phyloP scores from a whole-genome alignment of 1,140 invertebrate species.

The Drosophila nigromelanica region DNA sequence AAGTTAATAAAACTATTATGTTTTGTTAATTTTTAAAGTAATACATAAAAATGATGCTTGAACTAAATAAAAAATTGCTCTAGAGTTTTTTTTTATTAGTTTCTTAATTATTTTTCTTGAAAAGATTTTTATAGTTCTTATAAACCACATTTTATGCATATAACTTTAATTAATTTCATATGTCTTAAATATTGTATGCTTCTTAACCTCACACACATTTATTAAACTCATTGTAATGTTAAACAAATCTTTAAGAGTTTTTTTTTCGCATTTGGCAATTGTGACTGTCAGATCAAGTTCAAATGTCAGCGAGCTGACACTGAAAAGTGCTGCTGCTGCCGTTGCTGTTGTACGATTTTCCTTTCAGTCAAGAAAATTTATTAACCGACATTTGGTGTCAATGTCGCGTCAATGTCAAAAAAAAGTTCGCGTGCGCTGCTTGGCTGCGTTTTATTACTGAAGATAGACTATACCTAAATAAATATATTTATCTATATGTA shows the following conservation, averaged over 20 bases:
- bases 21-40: no score
- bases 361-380: slow-evolving; percentile 54
- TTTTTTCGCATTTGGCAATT: slow-evolving; percentile 9
- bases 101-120: no score
- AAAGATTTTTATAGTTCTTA: no score
- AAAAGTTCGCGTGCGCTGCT: slow-evolving; percentile 43
- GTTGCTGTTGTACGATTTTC: slow-evolving; percentile 27
- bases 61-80: no score
- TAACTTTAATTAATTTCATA: no score
- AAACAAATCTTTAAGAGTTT: not conserved
- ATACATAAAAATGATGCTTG: no score
- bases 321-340: slow-evolving; percentile 28
- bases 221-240: slow-evolving; percentile 1
- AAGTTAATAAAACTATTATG: not conserved
- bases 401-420: slow-evolving; percentile 78
- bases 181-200: no score
- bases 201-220: not conserved
- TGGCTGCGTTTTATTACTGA: slow-evolving; percentile 25
- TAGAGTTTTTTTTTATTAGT: no score
- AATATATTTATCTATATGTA: slow-evolving; percentile 1
- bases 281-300: slow-evolving; percentile 18
- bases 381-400: slow-evolving; percentile 75
- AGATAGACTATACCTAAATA: slow-evolving; percentile 10
- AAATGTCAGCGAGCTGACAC: slow-evolving; percentile 48
- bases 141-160: no score